Percentiles rank a stretch among this genome's conserved stretches.
These are phyloP conservation scores for Neotoxoptera formosana DNA, from an alignment of 1,140 invertebrate species.

Conservation along the genomic window DNA sequence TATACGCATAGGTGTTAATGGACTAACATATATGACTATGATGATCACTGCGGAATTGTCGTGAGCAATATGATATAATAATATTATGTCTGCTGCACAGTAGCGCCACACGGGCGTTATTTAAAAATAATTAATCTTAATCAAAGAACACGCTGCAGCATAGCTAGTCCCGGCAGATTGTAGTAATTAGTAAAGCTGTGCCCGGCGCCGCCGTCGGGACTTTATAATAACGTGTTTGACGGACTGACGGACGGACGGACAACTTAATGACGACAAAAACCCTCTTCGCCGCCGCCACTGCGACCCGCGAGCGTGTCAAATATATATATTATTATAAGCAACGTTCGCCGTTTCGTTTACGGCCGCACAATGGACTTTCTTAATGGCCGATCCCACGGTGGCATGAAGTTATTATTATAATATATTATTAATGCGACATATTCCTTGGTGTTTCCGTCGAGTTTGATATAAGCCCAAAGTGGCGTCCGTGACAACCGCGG, in stretches of 20 bases:
- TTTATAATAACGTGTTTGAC: conserved; percentile 33
- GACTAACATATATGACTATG: neutral
- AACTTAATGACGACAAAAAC: conserved; percentile 52
- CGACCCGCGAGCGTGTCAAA: neutral
- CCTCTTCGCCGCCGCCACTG: neutral
- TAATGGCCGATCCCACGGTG: neutral
- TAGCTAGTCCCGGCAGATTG: neutral
- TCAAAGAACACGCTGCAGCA: conserved; percentile 14
- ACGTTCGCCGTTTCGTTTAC: conserved; percentile 13
- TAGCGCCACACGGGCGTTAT: neutral
- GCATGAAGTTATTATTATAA: conserved; percentile 29
- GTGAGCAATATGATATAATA: neutral
- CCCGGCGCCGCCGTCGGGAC: neutral
- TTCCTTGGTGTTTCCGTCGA: neutral
- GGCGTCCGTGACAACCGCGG: neutral
- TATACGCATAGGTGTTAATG: too few relatives aligned
- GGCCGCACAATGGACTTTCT: conserved; percentile 39
- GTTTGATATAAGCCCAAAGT: neutral
- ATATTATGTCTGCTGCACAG: neutral
- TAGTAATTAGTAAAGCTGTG: conserved; percentile 40
- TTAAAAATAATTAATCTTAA: conserved; percentile 45
- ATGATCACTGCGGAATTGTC: neutral
- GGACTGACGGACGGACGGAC: conserved; percentile 15
- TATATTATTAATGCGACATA: neutral
- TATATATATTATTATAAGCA: neutral